Base-by-base conservation (phyloP, 1,140 invertebrate genomes). In the Formica exsecta region DNA sequence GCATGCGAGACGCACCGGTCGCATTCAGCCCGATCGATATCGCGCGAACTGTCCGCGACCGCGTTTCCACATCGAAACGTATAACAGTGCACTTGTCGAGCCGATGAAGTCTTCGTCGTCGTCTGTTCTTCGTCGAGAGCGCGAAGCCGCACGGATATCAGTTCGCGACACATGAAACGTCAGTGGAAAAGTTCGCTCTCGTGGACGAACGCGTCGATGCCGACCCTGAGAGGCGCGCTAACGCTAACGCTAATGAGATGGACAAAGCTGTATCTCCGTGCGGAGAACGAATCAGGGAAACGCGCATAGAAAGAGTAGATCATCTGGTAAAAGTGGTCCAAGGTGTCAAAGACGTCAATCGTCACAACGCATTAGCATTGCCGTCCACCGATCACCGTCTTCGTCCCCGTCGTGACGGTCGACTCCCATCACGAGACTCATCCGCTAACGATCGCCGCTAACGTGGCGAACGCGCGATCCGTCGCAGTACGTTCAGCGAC, bases 311-410 rank as follows among this genome's bases (percentile, higher is more conserved):
- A 22, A 16, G 65, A 71, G 41, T 11, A 16, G 36, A 36, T 38
- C 13, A 38, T 48, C 79, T 38, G 32, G 66, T 36, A 71, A 85
- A 88, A 91, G 59, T 77, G 88, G 91, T 89, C 92, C 92, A 93
- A 93, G 93, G 92, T 92, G 92, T 90, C 87, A 89, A 93, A 92
- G 86, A 90, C 92, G 92, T 91, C 90, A 68, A 85, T 90, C 90
- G 88, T 89, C 84, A 66, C 65, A 87, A 92, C 89, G 85, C 84
- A 88, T 92, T 89, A 87, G 86, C 91, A 74, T 86, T n/a, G 51
- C 13, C 22, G 44, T 38, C 36, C 44, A n/a, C 22, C 54, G 75
- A 64, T 85, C 74, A 13, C 19, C 66, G 16, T 32, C 62, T 11
- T 48, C 36, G 29, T 66, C 62, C 29, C 25, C 25, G 66, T 51